These are phyloP conservation scores for Monoplex corrugatus DNA, from an alignment of 2,888 invertebrate genomes.

Conservation along the genomic window DNA sequence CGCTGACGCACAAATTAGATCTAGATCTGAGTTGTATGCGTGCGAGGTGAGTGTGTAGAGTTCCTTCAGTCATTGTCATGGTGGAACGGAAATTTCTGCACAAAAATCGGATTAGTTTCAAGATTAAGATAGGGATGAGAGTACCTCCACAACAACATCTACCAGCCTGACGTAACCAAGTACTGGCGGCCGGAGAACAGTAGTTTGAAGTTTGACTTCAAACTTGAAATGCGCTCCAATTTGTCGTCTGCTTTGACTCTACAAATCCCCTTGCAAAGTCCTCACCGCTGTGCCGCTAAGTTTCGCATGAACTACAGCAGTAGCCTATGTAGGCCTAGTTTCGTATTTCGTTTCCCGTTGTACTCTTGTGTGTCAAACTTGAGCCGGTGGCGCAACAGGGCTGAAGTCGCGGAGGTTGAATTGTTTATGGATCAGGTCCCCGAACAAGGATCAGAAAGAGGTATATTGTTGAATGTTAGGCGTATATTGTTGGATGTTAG, in stretches of 20 bases:
- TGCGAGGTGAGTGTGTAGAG: neutral
- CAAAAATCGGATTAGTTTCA: neutral
- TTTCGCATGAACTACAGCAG: neutral
- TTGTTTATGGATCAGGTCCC: constrained; percentile 29
- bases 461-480: neutral
- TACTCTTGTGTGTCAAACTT: neutral
- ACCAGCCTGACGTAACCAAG: neutral
- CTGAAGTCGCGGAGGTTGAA: neutral
- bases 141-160: neutral
- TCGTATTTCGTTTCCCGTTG: neutral
- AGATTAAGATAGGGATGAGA: too few species aligned
- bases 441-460: neutral
- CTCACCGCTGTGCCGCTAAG: neutral
- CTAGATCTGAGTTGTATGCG: neutral
- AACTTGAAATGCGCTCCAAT: neutral
- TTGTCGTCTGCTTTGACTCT: neutral
- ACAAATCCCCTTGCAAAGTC: neutral
- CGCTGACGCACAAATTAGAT: neutral
- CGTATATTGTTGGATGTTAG: neutral
- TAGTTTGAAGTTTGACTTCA: neutral
- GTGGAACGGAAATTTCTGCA: neutral
- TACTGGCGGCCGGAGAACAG: neutral
- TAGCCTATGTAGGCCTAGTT: neutral
- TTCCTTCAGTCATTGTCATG: neutral
- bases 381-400: neutral